phyloP scores from a whole-genome alignment of 1,140 invertebrate genomes.

The Pogonognathellus flavescens region DNA sequence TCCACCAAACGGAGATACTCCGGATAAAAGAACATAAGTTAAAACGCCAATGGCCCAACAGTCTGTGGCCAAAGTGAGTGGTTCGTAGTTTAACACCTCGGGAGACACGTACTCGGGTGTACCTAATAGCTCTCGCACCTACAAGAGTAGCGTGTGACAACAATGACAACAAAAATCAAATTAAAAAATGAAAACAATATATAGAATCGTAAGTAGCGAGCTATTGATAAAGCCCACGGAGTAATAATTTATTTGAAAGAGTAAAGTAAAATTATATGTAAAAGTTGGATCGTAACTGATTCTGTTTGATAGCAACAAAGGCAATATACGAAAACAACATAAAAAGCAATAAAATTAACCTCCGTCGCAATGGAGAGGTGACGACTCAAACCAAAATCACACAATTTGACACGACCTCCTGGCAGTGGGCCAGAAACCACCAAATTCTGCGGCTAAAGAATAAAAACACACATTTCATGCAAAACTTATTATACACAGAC shows the following conservation, averaged over 20 bases:
- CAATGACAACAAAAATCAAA: conserved; percentile 46
- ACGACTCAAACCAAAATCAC: conserved; percentile 67
- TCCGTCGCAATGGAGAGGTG: conserved; percentile 62
- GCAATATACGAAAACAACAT: conserved; percentile 39
- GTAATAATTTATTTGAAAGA: conserved; percentile 13
- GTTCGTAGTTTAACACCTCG: conserved; percentile 64
- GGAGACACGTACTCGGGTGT: conserved; percentile 66
- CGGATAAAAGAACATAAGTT: conserved; percentile 92
- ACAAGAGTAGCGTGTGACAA: conserved; percentile 31
- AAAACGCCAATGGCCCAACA: conserved; percentile 96
- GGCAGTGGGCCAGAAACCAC: conserved; percentile 64
- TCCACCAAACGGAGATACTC: conserved; percentile 92
- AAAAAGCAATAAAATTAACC: conserved; percentile 58
- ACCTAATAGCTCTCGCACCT: conserved; percentile 66
- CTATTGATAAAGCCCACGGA: conserved; percentile 7
- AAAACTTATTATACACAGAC: conserved; percentile 16
- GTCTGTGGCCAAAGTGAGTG: conserved; percentile 76
- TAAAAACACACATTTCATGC: conserved; percentile 46
- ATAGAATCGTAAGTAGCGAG: not conserved
- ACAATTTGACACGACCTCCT: conserved; percentile 65
- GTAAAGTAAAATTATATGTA: not conserved
- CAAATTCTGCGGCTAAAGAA: conserved; percentile 66
- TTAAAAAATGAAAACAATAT: conserved; percentile 29
- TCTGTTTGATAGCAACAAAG: conserved; percentile 17
- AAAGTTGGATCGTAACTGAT: not conserved